These are phyloP conservation scores for Eupsilia transversa DNA, from an alignment of 2,888 invertebrate genomes.

Conservation along the genomic window DNA sequence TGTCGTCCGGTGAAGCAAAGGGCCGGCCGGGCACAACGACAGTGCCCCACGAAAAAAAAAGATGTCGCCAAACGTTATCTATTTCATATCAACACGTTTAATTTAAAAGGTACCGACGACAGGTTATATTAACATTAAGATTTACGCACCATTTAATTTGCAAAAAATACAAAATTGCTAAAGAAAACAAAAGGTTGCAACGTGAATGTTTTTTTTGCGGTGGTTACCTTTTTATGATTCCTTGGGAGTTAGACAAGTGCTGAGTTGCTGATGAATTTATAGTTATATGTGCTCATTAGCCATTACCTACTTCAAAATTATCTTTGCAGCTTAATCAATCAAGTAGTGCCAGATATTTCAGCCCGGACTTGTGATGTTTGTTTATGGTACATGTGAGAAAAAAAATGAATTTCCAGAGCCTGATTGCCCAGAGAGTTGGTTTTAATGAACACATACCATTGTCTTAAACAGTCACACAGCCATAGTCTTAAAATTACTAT, in stretches of 20 bases:
- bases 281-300: background rate
- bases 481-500: background rate
- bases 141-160: constrained; percentile 80
- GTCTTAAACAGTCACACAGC: too few species aligned
- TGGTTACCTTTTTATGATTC: constrained; percentile 20
- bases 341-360: background rate
- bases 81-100: constrained; percentile 70
- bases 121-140: constrained; percentile 64
- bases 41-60: constrained; percentile 41
- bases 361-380: background rate
- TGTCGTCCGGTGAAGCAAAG: constrained; percentile 62
- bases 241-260: background rate
- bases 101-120: constrained; percentile 58
- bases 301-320: background rate
- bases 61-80: constrained; percentile 78
- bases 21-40: background rate
- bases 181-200: constrained; percentile 36
- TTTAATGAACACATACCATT: background rate
- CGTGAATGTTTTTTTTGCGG: constrained; percentile 23
- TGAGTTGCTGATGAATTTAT: constrained; percentile 27
- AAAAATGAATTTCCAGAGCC: background rate
- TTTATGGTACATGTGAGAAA: background rate
- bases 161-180: constrained; percentile 68
- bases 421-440: background rate
- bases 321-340: background rate